Percentiles rank a stretch among this genome's conserved stretches.
Evolutionary conservation across 2,797 vertebrate genomes (phyloP).

Genomic region (Heteromormyrus szaboi): DNA sequence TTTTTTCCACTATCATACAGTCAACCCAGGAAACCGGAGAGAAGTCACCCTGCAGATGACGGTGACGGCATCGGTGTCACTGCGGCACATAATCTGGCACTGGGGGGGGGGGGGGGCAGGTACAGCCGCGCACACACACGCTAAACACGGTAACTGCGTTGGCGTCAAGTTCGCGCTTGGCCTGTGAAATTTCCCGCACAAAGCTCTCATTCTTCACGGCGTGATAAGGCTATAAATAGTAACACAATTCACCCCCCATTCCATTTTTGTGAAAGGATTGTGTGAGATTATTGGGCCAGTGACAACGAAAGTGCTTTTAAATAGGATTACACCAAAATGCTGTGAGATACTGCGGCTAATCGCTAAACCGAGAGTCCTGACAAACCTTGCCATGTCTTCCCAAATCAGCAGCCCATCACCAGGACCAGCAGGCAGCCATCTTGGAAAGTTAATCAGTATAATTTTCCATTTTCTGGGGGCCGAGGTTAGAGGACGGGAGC

Average conservation of each 20-base stretch:
- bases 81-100: neutral
- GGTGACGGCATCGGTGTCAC: neutral
- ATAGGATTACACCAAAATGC: slow-evolving; percentile 48
- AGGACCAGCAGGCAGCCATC: slow-evolving; percentile 41
- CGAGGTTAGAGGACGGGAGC: slow-evolving; percentile 30
- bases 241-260: slow-evolving; percentile 21
- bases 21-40: neutral
- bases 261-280: slow-evolving; percentile 15
- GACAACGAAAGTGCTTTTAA: slow-evolving; percentile 50
- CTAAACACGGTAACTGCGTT: neutral
- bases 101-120: neutral
- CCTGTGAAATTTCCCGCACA: slow-evolving; percentile 20
- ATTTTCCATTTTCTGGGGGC: slow-evolving; percentile 36
- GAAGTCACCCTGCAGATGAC: neutral
- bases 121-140: neutral
- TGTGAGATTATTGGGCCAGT: slow-evolving; percentile 31
- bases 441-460: slow-evolving; percentile 55
- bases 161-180: neutral
- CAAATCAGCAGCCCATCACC: slow-evolving; percentile 37
- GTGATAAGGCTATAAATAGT: slow-evolving; percentile 40
- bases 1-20: neutral
- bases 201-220: slow-evolving; percentile 20
- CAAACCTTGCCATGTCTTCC: slow-evolving; percentile 27
- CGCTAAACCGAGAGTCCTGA: slow-evolving; percentile 5
- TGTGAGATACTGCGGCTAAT: slow-evolving; percentile 29